Conservation (phyloP, 2,888 invertebrate genomes). For the Margaritifera margaritifera region DNA sequence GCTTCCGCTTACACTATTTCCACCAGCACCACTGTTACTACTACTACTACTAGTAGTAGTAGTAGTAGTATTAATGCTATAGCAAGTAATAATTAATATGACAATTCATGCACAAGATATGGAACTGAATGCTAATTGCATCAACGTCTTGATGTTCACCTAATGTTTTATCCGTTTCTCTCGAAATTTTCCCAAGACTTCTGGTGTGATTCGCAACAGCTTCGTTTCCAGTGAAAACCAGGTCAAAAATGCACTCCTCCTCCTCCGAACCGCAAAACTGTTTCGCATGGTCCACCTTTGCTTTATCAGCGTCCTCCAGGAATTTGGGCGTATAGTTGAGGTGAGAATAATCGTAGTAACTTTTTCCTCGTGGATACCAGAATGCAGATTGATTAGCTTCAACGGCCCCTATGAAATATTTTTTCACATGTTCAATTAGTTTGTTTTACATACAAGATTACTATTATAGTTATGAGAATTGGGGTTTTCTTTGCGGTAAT, state of each 20-base stretch:
- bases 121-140: no score
- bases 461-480: no score
- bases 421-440: no score
- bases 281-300: not conserved
- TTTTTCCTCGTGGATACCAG: not conserved
- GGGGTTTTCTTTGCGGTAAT: no score
- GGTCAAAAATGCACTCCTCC: slow-evolving; percentile 9
- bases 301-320: not conserved
- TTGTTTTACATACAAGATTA: no score
- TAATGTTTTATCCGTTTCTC: not conserved
- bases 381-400: slow-evolving; percentile 1
- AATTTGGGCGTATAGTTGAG: slow-evolving; percentile 6
- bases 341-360: slow-evolving; percentile 1
- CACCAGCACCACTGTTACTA: no score
- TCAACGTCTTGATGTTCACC: not conserved
- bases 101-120: no score
- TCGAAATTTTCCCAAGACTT: not conserved
- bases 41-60: no score
- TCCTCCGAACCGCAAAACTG: not conserved
- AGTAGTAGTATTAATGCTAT: no score
- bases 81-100: no score
- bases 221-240: slow-evolving; percentile 1
- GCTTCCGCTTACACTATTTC: no score
- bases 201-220: not conserved
- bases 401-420: not conserved